A percentile compares a stretch with the other conserved stretches of the same genome.
phyloP scores from a whole-genome alignment of 2,797 vertebrate species.

The Hirundo rustica region DNA sequence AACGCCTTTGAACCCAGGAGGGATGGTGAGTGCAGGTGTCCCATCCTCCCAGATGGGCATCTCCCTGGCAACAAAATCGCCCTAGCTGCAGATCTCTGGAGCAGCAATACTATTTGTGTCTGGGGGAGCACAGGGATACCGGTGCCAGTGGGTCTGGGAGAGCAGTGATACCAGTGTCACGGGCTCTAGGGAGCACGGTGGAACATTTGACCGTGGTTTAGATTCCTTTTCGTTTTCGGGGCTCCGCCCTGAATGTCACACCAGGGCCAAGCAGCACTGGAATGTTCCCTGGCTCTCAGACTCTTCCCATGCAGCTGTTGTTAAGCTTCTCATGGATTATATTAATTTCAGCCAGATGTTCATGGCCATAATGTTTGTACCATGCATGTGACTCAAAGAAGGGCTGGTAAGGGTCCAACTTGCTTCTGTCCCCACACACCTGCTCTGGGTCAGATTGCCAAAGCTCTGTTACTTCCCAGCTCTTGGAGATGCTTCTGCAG shows the following conservation, averaged over 20 bases:
- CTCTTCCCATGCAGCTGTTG: neutral
- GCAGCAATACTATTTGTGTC: fast-evolving
- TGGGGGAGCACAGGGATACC: neutral
- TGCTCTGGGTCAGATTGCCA: neutral
- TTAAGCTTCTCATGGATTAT: neutral
- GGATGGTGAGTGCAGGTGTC: neutral
- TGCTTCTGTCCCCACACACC: neutral
- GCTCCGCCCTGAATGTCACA: neutral
- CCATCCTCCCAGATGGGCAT: neutral
- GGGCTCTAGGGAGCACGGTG: neutral
- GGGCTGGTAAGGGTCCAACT: neutral
- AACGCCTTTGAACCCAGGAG: neutral
- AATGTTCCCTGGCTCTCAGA: neutral
- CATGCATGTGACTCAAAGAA: neutral
- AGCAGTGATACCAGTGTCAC: neutral
- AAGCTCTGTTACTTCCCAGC: neutral
- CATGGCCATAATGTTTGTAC: neutral
- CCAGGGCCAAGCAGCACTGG: neutral
- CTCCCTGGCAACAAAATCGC: neutral
- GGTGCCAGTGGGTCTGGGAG: neutral
- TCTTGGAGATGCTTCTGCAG: neutral
- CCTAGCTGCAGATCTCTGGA: neutral
- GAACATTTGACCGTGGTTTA: neutral
- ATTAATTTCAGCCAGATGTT: constrained; percentile 23
- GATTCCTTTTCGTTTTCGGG: fast-evolving